Evolutionary conservation across 2,797 vertebrate species (phyloP).

Genomic region (Carcharodon carcharias): DNA sequence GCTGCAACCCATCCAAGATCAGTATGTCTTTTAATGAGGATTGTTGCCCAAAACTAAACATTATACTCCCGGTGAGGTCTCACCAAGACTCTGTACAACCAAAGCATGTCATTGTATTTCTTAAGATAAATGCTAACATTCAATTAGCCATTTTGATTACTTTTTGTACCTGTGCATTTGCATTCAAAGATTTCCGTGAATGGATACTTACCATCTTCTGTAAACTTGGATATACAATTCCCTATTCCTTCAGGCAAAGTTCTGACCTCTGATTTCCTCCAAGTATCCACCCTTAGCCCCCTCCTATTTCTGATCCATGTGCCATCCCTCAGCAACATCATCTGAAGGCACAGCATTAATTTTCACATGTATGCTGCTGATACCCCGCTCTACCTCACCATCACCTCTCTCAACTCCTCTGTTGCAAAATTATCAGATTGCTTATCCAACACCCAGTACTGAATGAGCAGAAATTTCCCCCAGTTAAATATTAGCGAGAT

Average conservation of each 20-base stretch:
- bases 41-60: not conserved
- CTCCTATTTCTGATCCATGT: not conserved
- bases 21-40: not conserved
- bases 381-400: not conserved
- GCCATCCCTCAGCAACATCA: not conserved
- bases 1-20: not conserved
- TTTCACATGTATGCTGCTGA: not conserved
- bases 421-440: no score
- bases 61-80: not conserved
- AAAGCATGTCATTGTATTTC: not conserved
- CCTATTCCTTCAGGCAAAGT: not conserved
- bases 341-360: not conserved
- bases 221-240: not conserved
- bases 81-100: not conserved
- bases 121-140: not conserved
- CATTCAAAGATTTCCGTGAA: not conserved
- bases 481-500: no score
- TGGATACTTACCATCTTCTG: not conserved
- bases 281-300: not conserved
- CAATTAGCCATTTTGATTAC: not conserved
- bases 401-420: not conserved
- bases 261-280: not conserved
- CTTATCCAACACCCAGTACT: no score
- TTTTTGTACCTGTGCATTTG: not conserved
- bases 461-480: no score